Percentiles rank a stretch among this genome's conserved stretches.
phyloP scores from a whole-genome alignment of 2,113 vertebrate species.

The Gila orcuttii region DNA sequence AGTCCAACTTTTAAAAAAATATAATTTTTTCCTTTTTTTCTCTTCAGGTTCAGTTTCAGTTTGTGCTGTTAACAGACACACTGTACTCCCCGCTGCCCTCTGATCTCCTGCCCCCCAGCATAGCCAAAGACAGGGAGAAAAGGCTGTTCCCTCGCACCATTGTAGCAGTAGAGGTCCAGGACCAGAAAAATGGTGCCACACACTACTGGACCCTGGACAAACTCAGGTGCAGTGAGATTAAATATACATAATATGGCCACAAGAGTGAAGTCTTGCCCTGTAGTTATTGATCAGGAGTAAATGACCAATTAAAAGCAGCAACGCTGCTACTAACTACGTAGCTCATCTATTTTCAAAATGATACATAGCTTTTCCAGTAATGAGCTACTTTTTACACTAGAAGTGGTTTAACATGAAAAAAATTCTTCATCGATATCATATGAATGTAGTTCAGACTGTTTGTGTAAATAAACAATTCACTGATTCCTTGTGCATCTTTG shows the following conservation, averaged over 20 bases:
- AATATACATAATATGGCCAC: neutral
- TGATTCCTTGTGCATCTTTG: too few species aligned
- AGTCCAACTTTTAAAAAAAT: too few species aligned
- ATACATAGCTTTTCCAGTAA: neutral
- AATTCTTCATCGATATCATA: neutral
- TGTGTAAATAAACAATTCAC: neutral
- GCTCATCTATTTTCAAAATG: neutral
- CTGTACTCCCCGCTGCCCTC: conserved; percentile 94
- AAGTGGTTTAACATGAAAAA: neutral
- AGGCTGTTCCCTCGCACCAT: conserved; percentile 92
- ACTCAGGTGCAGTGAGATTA: conserved; percentile 80
- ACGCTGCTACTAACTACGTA: too few species aligned
- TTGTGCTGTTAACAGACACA: conserved; percentile 93
- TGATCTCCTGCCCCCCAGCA: conserved; percentile 88
- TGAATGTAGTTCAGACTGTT: neutral
- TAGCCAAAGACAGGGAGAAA: conserved; percentile 88
- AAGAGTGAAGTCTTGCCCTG: neutral
- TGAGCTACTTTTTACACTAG: neutral
- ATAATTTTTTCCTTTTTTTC: neutral
- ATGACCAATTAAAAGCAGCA: neutral
- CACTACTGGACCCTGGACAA: conserved; percentile 99
- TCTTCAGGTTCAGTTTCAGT: conserved; percentile 96
- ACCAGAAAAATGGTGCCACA: conserved; percentile 97
- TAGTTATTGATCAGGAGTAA: neutral
- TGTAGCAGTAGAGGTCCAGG: conserved; percentile 94